Evolutionary conservation across 2,797 vertebrate genomes (phyloP), one percentile per base, ranked within the genome.

Genomic region (Melanotaenia nigrans): DNA sequence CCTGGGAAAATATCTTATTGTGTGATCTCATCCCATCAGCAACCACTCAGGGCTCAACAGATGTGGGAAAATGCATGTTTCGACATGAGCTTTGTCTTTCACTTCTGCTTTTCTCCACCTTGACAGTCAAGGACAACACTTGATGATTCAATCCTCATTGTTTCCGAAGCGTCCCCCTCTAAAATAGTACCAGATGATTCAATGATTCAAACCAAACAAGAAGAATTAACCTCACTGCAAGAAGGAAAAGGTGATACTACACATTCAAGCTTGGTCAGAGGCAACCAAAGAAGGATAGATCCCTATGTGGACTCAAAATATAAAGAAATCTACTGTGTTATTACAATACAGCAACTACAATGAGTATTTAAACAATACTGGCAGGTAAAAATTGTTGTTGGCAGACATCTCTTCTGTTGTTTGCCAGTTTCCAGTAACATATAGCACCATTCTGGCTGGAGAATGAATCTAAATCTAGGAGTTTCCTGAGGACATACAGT

Each of bases 41-140:
- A 18, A 16, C 2, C 14, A 35, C 9, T 42, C 42, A 62, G 28
- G 51, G 45, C 57, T 75, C 14, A 64, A 11, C 32, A 35, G 22
- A 54, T 18, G 14, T 8, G 25, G 22, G 40, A 30, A 61, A 2
- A 24, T 36, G 20, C 13, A 9, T n/a, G 25, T 24, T 24, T 49
- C 53, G 14, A 33, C 33, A 30, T 32, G 30, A 56, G 36, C 47
- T 59, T 68, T 59, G 22, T 55, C 38, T 70, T 75, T 42, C 40
- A 40, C 36, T 32, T 70, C 53, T 66, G 30, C 30, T 55, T 61
- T 61, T 68, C 14, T 16, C 60, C 73, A 54, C 42, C 36, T 64
- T n/a, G 32, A 54, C 18, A 56, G 13, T 42, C 42, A 16, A 53
- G 28, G 12, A 20, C 14, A 42, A 64, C 45, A 53, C 6, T 5